These are phyloP conservation scores for Lethrus apterus DNA, from an alignment of 1,140 invertebrate species.

Conservation along the genomic window DNA sequence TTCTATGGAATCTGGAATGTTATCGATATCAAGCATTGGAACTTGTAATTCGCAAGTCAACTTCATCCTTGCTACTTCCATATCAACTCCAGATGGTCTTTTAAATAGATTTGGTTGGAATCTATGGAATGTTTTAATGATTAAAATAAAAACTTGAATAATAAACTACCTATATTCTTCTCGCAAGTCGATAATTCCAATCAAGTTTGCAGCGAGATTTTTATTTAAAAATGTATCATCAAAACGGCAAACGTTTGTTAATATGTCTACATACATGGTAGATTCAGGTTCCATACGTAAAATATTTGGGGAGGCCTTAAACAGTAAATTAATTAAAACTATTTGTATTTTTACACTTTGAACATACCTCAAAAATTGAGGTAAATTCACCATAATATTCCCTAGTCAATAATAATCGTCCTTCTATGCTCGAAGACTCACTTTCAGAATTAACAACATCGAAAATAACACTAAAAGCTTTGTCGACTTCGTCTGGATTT, in stretches of 20 bases:
- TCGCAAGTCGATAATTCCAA: constrained; percentile 18
- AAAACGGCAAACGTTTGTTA: constrained; percentile 5
- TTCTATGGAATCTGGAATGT: constrained; percentile 5
- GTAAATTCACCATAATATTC: constrained; percentile 8
- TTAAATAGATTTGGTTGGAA: constrained; percentile 23
- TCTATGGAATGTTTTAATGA: constrained; percentile 4
- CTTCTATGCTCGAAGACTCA: background rate
- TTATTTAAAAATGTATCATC: constrained; percentile 12
- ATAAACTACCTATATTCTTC: constrained; percentile 10
- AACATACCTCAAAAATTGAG: constrained; percentile 1
- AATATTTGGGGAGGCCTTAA: background rate
- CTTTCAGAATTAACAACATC: constrained; percentile 14
- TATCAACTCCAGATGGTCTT: constrained; percentile 17
- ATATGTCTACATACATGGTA: constrained; percentile 1
- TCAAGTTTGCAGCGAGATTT: constrained; percentile 14
- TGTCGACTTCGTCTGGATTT: constrained; percentile 1
- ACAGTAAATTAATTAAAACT: background rate
- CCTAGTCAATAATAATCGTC: constrained; percentile 1
- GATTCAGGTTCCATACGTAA: background rate
- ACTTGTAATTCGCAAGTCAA: constrained; percentile 20
- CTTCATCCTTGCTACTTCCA: constrained; percentile 17
- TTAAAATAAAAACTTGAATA: constrained; percentile 1
- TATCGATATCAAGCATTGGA: constrained; percentile 16
- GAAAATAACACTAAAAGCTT: constrained; percentile 21
- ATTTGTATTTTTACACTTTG: background rate